Conservation (phyloP, 2,888 invertebrate genomes). For the Beris morrisii region DNA sequence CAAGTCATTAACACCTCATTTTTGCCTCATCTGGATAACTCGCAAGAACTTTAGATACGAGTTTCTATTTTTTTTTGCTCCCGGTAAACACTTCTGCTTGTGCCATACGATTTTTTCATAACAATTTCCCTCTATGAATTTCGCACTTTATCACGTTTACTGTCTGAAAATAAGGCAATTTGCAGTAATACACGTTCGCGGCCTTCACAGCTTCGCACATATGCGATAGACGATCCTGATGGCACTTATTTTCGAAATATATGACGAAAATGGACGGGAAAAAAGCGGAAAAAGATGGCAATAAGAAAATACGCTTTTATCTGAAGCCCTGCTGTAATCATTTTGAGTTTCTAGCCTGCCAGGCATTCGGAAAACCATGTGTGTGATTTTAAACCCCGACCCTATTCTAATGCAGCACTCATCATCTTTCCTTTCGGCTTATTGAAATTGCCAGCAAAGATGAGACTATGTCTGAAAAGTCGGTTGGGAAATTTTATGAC, state of each 20-base stretch:
- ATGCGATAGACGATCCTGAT: neutral
- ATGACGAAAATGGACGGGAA: too few species aligned
- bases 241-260: constrained; percentile 7
- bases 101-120: neutral
- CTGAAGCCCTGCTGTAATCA: neutral
- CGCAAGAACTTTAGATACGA: neutral
- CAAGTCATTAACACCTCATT: constrained; percentile 37
- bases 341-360: neutral
- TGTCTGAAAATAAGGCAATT: constrained; percentile 39
- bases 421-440: neutral
- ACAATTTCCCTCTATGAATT: constrained; percentile 32
- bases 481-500: constrained; percentile 1
- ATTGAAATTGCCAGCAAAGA: neutral
- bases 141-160: constrained; percentile 39
- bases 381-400: neutral
- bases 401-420: neutral
- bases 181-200: constrained; percentile 33
- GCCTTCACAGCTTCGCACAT: neutral
- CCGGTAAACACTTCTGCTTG: neutral
- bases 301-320: neutral
- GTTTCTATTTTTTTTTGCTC: too few species aligned
- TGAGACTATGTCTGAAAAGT: neutral
- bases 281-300: neutral
- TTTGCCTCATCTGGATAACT: constrained; percentile 32
- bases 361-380: neutral